Evolutionary conservation across 2,888 invertebrate species (phyloP), one percentile per base, ranked within the genome.

Genomic region (Idaea aversata): DNA sequence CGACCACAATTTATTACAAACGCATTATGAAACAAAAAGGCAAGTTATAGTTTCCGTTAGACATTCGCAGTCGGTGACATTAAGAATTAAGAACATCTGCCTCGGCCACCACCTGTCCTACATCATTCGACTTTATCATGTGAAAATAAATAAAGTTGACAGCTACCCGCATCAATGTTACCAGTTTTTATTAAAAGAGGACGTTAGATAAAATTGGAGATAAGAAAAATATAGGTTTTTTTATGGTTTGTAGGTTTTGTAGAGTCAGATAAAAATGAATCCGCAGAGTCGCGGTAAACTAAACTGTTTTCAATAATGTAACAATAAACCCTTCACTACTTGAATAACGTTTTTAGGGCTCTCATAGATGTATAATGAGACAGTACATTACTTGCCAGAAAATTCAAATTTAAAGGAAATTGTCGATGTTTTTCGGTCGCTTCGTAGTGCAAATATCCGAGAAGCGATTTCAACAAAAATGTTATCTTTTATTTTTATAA

Each of bases 161-260:
- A 73, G 65, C 61, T 61, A 62, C 78, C 78, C 77, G 75, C 72
- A 78, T 76, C 60, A 62, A 10, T 64, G 73, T 66, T 70, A 65
- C 64, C 47, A 58, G 57, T 60, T 63, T 62, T 63, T 63, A 36
- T 36, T 5, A 36, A 47, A 13, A 47, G 47, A 47, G 47, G 47
- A 47, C 47, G 47, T 47, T 47, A 47, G 47, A 47, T 47, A 47
- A 47, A 47, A 47, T 47, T 47, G 6, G 47, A 47, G 47, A 47
- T 47, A 47, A 47, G 47, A 10, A 47, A 47, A 13, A 13, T 47
- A 10, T 25, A 25, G 25, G 25, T 25, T 47, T 47, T 47, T 47
- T 47, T 47, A 47, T 47, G 47, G 47, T 47, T 47, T 47, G 10
- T 36, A 36, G 25, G 25, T 25, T 25, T 25, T 25, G 5, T 36